These are phyloP conservation scores for Drosophila saltans DNA, from an alignment of 1,140 invertebrate species.

Conservation along the genomic window DNA sequence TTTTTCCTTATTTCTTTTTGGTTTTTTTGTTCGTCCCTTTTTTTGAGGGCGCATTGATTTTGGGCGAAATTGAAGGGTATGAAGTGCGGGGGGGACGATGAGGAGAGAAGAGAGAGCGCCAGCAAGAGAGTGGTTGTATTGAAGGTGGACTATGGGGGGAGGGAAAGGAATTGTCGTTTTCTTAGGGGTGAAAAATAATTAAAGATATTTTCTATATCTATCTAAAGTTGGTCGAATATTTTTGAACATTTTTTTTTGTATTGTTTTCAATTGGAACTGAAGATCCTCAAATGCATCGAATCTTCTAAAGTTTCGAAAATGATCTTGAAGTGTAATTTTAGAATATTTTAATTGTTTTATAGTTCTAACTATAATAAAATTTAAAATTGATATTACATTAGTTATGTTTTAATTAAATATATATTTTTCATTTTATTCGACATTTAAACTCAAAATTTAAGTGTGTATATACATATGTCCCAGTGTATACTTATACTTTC, in stretches of 20 bases:
- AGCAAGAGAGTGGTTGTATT: neutral
- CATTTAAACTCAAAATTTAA: no score
- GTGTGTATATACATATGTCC: no score
- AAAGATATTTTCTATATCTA: conserved; percentile 2
- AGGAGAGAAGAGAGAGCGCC: conserved; percentile 21
- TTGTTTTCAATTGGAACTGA: neutral
- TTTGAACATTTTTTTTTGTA: neutral
- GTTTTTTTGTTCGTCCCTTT: neutral
- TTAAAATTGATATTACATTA: no score
- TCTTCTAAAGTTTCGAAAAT: no score
- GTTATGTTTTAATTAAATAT: no score
- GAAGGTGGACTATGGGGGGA: neutral
- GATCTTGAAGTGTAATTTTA: no score
- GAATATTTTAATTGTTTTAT: no score
- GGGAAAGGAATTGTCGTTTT: neutral
- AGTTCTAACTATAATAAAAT: no score
- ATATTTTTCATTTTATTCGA: no score
- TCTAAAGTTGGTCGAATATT: neutral
- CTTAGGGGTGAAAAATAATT: conserved; percentile 2
- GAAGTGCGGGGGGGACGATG: neutral
- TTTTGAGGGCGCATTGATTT: conserved; percentile 16
- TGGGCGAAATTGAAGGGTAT: neutral
- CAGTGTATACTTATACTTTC: no score
- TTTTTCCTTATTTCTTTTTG: neutral
- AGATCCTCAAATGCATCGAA: neutral